Evolutionary conservation across 2,797 vertebrate genomes (phyloP), one percentile per base, ranked within the genome.

Genomic region (Botia kubotai): DNA sequence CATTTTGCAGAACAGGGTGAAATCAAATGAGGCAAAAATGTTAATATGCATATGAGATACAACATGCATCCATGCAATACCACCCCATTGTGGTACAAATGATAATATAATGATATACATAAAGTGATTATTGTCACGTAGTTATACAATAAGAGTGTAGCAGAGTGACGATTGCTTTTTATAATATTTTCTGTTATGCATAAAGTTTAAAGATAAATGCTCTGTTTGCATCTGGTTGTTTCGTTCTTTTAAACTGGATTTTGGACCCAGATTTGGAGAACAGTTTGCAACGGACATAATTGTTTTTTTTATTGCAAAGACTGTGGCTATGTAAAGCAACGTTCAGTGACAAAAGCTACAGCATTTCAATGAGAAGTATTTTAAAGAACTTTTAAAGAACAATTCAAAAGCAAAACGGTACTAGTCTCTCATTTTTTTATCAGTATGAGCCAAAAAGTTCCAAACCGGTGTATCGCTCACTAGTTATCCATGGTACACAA

Each of bases 11-110:
- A 65, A 66, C 58, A 72, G 16, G 16, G 46, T 52, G 53, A 48
- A 80, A 65, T 72, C 50, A 80, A 66, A 73, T n/a, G 52, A n/a
- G 29, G 68, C n/a, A 63, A 26, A 70, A 63, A 79, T 63, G 57
- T n/a, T 63, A 17, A 65, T 53, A 72, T 55, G 10, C 58, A 26
- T 72, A 70, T 77, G 53, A 55, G 75, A 77, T 58, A 48, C 19
- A 19, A 29, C 26, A 16, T 21, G 33, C 4, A 48, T 21, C 26
- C 17, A 17, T 43, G 19, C 46, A 79, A 71, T 72, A 79, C 58
- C 26, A 50, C n/a, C 57, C 46, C 43, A 79, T 79, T 52, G 63
- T 67, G 33, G 65, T 7, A 16, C 46, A 65, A 63, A 72, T 4
- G 36, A 29, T 79, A 23, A 62, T 33, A 62, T 67, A 62, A 12